Percentiles rank a stretch among this genome's conserved stretches.
Evolutionary conservation across 2,113 vertebrate genomes (phyloP).

Genomic region (Ascaphus truei): DNA sequence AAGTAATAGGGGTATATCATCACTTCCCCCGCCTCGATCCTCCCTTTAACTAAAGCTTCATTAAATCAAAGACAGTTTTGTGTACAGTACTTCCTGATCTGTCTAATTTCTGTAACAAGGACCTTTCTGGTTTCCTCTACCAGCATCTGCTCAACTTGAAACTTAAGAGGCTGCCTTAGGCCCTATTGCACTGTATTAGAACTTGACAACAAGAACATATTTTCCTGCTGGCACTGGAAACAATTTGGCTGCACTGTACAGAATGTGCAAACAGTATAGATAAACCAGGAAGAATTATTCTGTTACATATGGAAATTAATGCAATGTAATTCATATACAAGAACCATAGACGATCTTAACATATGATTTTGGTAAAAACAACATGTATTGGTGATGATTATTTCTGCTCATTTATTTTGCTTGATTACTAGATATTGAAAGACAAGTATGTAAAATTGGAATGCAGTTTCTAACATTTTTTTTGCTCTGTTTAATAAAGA

Average conservation of each 20-base stretch:
- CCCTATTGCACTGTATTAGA: conserved; percentile 66
- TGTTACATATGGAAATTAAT: no score
- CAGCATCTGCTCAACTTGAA: conserved; percentile 79
- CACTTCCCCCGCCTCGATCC: conserved; percentile 44
- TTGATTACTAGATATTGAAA: no score
- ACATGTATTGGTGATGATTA: no score
- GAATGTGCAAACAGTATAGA: no score
- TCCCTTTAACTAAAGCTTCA: conserved; percentile 58
- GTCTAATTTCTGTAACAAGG: conserved; percentile 91
- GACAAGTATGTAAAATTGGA: no score
- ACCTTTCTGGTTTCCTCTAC: conserved; percentile 79
- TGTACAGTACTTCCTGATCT: conserved; percentile 86
- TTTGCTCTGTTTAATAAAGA: no score
- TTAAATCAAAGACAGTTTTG: conserved; percentile 89
- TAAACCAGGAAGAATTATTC: no score
- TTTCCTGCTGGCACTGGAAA: conserved; percentile 79
- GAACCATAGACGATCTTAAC: no score
- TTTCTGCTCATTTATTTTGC: no score
- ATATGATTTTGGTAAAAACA: no score
- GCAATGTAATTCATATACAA: no score
- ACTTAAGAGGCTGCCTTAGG: conserved; percentile 75
- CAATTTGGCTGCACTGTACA: conserved; percentile 53
- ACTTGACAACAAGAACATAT: conserved; percentile 81
- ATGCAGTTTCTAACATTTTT: no score
- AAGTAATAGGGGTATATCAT: neutral